Base-by-base conservation (phyloP, 1,140 invertebrate genomes). In the Bradysia coprophila region DNA sequence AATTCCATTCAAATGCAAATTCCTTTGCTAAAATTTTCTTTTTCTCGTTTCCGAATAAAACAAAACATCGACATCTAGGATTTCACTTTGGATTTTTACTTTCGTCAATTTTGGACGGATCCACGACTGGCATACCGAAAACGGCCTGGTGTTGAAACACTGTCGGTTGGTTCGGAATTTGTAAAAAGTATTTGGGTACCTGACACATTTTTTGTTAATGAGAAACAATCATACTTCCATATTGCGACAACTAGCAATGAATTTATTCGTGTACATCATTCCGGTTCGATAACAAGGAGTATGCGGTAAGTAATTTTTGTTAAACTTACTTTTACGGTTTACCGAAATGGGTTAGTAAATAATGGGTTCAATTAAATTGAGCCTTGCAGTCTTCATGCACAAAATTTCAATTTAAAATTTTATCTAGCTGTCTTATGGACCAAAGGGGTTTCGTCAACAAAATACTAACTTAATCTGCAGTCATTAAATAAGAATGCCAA, bases 41-140 rank as follows among this genome's bases (percentile, higher is more conserved):
- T n/a, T n/a, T n/a, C n/a, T n/a, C n/a, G n/a, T n/a, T n/a, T n/a
- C n/a, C n/a, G n/a, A n/a, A n/a, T n/a, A n/a, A n/a, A n/a, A n/a
- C n/a, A n/a, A n/a, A n/a, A n/a, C n/a, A n/a, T n/a, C n/a, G n/a
- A n/a, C 24, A 28, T 46, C 40, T 65, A 95, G 91, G 92, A 97
- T 71, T 97, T 95, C 68, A 96, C 92, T 45, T 67, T 95, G 73
- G 93, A 97, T 72, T 92, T 97, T 73, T 96, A 96, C 77, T 93
- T 95, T 71, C 84, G 92, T 62, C 92, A 96, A 74, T 90, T 88
- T 67, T 96, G 93, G 92, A 90, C 82, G 57, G 93, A 97, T 67
- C 86, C 87, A 48, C 72, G 92, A 54, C 71, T 96, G 58, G 83
- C 81, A 46, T 95, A 92, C 69, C 79, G 78, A 63, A 81, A 86